Conservation (phyloP, 2,113 vertebrate genomes). For the Bostrychus sinensis region DNA sequence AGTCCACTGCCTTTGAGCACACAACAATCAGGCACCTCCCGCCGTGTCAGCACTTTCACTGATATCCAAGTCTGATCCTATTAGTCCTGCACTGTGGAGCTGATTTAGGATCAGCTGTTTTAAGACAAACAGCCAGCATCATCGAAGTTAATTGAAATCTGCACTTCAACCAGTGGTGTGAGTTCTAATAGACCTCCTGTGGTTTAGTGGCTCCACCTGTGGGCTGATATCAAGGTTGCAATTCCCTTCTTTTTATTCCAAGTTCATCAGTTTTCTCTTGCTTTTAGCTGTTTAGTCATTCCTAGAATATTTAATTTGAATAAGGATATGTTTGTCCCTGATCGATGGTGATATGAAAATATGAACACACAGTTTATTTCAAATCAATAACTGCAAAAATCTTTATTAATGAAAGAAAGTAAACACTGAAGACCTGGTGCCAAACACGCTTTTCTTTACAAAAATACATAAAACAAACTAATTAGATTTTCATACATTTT, state of each 20-base stretch:
- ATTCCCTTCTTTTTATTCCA: neutral
- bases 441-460: constrained; percentile 18
- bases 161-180: constrained; percentile 22
- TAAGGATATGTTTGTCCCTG: neutral
- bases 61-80: constrained; percentile 77
- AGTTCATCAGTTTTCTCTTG: too few species aligned
- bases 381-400: neutral
- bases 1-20: neutral
- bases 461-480: constrained; percentile 1
- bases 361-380: too few species aligned
- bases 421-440: neutral
- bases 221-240: constrained; percentile 29
- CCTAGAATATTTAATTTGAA: neutral
- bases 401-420: constrained; percentile 13
- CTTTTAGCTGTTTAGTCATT: too few species aligned
- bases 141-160: constrained; percentile 27
- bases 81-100: constrained; percentile 48
- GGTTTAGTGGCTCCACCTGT: constrained; percentile 53
- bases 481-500: constrained; percentile 8
- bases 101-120: constrained; percentile 54
- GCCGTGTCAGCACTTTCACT: constrained; percentile 71
- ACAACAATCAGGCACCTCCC: constrained; percentile 7
- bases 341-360: too few species aligned
- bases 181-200: neutral
- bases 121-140: constrained; percentile 19